phyloP scores from a whole-genome alignment of 2,888 invertebrate genomes.

The Rhyacophila evoluta region DNA sequence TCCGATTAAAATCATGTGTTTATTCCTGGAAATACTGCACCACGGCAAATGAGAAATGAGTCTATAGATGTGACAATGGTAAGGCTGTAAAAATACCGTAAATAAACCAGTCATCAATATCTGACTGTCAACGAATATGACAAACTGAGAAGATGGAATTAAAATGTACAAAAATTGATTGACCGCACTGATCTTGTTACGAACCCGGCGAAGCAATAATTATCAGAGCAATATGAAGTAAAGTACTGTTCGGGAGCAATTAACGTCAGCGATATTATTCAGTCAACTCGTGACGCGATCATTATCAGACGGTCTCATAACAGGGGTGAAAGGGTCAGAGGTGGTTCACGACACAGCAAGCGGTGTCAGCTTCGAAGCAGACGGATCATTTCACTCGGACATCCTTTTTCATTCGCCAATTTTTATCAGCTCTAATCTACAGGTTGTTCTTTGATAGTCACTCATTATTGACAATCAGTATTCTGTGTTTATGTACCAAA shows the following conservation, averaged over 20 bases:
- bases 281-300: constrained; percentile 43
- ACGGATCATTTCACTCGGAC: constrained; percentile 35
- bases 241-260: constrained; percentile 33
- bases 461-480: neutral
- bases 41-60: no score
- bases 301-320: constrained; percentile 32
- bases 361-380: constrained; percentile 41
- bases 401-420: constrained; percentile 25
- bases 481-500: no score
- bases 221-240: constrained; percentile 41
- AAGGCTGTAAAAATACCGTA: no score
- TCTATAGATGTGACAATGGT: no score
- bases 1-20: no score
- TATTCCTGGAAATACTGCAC: no score
- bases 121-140: no score
- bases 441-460: neutral
- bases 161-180: neutral
- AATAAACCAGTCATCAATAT: no score
- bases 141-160: no score
- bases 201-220: constrained; percentile 26
- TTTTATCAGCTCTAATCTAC: neutral
- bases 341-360: constrained; percentile 44
- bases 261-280: constrained; percentile 29
- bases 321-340: constrained; percentile 43
- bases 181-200: neutral